Conservation (phyloP, 2,113 vertebrate species). For the Coptodon bakossiorum region DNA sequence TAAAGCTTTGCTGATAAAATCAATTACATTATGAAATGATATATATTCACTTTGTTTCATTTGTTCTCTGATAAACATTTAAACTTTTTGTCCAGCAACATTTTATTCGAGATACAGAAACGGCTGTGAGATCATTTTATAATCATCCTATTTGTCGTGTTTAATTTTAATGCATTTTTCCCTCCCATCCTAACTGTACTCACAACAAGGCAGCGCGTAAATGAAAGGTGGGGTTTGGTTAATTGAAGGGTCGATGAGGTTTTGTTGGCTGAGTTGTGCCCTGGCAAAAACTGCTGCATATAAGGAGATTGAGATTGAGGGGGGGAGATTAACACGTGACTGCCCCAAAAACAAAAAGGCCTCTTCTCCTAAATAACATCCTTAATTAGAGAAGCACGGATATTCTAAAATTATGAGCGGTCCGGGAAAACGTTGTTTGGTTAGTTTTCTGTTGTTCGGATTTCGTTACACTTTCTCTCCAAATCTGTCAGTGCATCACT, state of each 20-base stretch:
- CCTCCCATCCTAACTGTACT: background rate
- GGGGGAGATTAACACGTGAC: constrained; percentile 28
- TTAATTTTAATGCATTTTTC: background rate
- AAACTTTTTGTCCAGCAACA: background rate
- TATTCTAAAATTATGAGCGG: background rate
- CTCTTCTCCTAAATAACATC: background rate
- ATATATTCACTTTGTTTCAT: background rate
- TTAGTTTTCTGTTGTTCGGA: background rate
- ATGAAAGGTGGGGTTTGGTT: background rate
- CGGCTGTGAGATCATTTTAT: background rate
- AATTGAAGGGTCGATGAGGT: constrained; percentile 36
- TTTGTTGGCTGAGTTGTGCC: constrained; percentile 17
- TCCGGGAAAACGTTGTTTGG: background rate
- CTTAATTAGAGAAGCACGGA: background rate
- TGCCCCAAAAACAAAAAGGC: background rate
- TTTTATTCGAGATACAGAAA: background rate
- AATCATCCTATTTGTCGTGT: background rate
- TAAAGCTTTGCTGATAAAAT: background rate
- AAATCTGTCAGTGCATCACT: background rate
- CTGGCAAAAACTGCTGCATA: constrained; percentile 28
- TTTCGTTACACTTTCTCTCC: background rate
- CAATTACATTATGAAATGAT: background rate
- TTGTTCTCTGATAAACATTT: background rate
- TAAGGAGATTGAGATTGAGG: background rate
- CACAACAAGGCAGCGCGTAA: background rate